Evolutionary conservation across 2,797 vertebrate genomes (phyloP).

Genomic region (Chelmon rostratus): DNA sequence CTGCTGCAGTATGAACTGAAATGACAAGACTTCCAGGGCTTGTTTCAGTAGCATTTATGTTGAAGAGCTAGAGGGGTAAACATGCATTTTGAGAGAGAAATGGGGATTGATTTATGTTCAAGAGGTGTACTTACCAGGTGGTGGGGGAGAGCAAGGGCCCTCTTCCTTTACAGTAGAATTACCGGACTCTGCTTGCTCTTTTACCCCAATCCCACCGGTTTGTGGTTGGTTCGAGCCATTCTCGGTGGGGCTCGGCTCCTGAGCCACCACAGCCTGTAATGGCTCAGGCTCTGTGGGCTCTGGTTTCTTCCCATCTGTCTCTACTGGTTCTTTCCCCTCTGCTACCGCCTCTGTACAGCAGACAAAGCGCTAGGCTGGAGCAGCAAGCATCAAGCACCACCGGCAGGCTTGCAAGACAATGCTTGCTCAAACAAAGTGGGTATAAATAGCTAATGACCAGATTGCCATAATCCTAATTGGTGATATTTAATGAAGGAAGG

Average conservation of each 20-base stretch:
- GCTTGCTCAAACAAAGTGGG: slow-evolving; percentile 56
- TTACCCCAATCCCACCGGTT: slow-evolving; percentile 68
- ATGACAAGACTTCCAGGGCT: background rate
- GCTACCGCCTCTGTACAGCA: slow-evolving; percentile 86
- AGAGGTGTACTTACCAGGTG: slow-evolving; percentile 81
- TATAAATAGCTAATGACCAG: slow-evolving; percentile 77
- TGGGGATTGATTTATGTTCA: slow-evolving; percentile 63
- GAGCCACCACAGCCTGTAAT: slow-evolving; percentile 70
- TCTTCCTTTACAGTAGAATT: slow-evolving; percentile 77
- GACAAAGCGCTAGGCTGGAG: slow-evolving; percentile 85
- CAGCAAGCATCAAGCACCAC: slow-evolving; percentile 81
- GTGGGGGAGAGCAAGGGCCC: slow-evolving; percentile 68
- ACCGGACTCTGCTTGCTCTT: slow-evolving; percentile 70
- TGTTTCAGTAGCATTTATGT: slow-evolving; percentile 27
- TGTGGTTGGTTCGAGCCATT: slow-evolving; percentile 69
- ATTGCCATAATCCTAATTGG: slow-evolving; percentile 26
- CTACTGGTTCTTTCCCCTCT: slow-evolving; percentile 78
- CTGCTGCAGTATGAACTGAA: slow-evolving; percentile 20
- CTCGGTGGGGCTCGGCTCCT: slow-evolving; percentile 60
- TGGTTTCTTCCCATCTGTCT: slow-evolving; percentile 80
- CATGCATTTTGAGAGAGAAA: slow-evolving; percentile 68
- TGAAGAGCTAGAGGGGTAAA: slow-evolving; percentile 37
- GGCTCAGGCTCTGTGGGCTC: slow-evolving; percentile 75
- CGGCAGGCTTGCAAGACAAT: slow-evolving; percentile 66
- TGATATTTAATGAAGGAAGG: background rate